Percentiles rank a stretch among this genome's conserved stretches.
These are phyloP conservation scores for Spodoptera littoralis DNA, from an alignment of 2,888 invertebrate species.

Conservation along the genomic window DNA sequence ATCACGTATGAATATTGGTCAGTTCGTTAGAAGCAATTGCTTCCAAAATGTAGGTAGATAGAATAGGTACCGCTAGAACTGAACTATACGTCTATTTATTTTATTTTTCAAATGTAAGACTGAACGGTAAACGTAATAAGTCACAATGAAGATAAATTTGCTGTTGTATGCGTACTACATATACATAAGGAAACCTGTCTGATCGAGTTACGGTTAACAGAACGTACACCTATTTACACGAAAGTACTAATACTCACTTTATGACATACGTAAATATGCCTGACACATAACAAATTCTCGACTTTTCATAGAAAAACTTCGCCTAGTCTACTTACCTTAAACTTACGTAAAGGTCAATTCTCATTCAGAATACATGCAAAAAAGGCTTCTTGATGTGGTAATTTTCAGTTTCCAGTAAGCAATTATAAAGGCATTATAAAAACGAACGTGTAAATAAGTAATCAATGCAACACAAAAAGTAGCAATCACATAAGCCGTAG, in stretches of 20 bases:
- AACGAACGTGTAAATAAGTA: too few species aligned
- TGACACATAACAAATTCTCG: slow-evolving; percentile 7
- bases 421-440: too few species aligned
- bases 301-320: too few species aligned
- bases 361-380: too few species aligned
- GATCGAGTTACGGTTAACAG: slow-evolving; percentile 55
- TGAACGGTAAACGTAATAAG: slow-evolving; percentile 72
- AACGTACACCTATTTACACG: slow-evolving; percentile 43
- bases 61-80: slow-evolving; percentile 60
- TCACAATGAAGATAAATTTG: slow-evolving; percentile 66
- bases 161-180: slow-evolving; percentile 57
- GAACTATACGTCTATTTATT: slow-evolving; percentile 62
- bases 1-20: not conserved
- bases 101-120: slow-evolving; percentile 66
- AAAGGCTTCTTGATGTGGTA: too few species aligned
- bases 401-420: too few species aligned
- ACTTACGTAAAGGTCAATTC: too few species aligned
- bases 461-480: too few species aligned
- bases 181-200: slow-evolving; percentile 57
- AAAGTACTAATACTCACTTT: slow-evolving; percentile 44
- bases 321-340: too few species aligned
- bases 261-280: slow-evolving; percentile 24
- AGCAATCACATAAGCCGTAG: too few species aligned
- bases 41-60: slow-evolving; percentile 28
- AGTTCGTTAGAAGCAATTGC: slow-evolving; percentile 23